Evolutionary conservation across 1,140 invertebrate species (phyloP).

Genomic region (Rhyacophila brunnea): DNA sequence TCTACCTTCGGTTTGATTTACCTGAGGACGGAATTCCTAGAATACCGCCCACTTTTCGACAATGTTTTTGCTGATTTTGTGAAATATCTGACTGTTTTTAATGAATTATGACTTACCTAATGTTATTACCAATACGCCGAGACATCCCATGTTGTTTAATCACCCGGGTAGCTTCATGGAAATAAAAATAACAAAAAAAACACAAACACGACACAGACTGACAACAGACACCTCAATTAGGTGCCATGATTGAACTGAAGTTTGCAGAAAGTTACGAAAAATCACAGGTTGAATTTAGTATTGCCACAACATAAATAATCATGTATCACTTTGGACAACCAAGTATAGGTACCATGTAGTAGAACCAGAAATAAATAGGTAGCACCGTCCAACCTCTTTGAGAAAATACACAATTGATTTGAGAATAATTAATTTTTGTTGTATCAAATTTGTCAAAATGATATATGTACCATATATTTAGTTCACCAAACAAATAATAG

Average conservation of each 20-base stretch:
- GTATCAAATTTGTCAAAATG: too few species aligned
- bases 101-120: constrained; percentile 9
- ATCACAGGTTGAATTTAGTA: constrained; percentile 19
- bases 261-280: constrained; percentile 13
- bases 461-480: too few species aligned
- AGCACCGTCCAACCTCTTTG: too few species aligned
- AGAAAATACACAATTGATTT: too few species aligned
- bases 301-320: not conserved
- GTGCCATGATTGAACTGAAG: constrained; percentile 27
- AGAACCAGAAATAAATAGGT: too few species aligned
- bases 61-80: not conserved
- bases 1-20: constrained; percentile 17
- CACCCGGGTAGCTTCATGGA: constrained; percentile 16
- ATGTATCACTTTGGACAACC: too few species aligned
- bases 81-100: not conserved
- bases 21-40: constrained; percentile 20
- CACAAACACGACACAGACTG: constrained; percentile 22
- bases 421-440: too few species aligned
- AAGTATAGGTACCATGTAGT: too few species aligned
- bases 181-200: constrained; percentile 27
- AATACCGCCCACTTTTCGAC: constrained; percentile 21
- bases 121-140: constrained; percentile 7
- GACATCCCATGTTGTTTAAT: constrained; percentile 12
- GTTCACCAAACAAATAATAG: too few species aligned
- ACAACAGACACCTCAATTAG: constrained; percentile 24